Evolutionary conservation across 2,888 invertebrate species (phyloP).

Genomic region (Osmoderma eremita): DNA sequence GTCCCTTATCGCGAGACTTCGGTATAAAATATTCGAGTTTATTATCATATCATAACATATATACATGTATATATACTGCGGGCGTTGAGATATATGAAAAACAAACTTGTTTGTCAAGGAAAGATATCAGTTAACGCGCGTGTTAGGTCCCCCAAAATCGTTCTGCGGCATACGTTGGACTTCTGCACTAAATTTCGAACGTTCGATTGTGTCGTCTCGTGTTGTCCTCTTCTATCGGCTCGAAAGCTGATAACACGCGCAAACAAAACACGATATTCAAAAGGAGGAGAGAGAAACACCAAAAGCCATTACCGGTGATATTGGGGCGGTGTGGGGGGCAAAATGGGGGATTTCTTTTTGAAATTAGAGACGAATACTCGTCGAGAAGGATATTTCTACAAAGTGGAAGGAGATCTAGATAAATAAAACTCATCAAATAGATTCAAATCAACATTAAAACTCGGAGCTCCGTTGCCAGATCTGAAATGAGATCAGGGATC

Average conservation of each 20-base stretch:
- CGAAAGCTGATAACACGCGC: constrained; percentile 8
- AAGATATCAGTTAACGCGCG: constrained; percentile 32
- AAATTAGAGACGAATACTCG: constrained; percentile 53
- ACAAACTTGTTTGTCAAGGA: constrained; percentile 31
- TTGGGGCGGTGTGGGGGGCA: constrained; percentile 44
- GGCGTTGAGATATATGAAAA: constrained; percentile 19
- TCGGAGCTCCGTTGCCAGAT: constrained; percentile 57
- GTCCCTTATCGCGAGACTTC: constrained; percentile 13
- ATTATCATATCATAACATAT: constrained; percentile 14
- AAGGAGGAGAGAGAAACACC: constrained; percentile 51
- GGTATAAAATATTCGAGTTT: constrained; percentile 30
- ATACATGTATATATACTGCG: neutral
- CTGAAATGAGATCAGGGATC: constrained; percentile 61
- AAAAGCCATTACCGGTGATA: constrained; percentile 56
- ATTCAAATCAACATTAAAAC: constrained; percentile 64
- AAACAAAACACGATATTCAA: constrained; percentile 42
- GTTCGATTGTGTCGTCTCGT: constrained; percentile 7
- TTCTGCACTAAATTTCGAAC: constrained; percentile 6
- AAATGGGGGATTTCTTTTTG: constrained; percentile 53
- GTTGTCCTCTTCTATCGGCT: neutral
- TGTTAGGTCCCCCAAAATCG: neutral
- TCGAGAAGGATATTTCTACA: constrained; percentile 35
- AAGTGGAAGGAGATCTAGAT: constrained; percentile 58
- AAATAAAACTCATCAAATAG: constrained; percentile 64
- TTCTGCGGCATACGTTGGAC: too few species aligned